Base-by-base conservation (phyloP, 1,140 invertebrate genomes). In the Ruditapes philippinarum region DNA sequence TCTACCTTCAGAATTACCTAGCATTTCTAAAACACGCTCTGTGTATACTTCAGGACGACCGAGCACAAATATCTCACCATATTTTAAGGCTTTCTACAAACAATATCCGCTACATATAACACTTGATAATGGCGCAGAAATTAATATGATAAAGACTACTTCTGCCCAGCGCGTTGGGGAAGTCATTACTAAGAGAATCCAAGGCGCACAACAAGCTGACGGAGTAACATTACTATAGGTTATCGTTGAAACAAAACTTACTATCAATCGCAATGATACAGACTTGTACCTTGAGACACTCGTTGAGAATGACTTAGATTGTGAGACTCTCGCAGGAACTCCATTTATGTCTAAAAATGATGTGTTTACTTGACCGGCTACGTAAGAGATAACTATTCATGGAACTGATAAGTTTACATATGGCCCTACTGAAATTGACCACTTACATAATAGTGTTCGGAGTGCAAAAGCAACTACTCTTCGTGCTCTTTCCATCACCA, bases 141-240 rank as follows among this genome's bases (percentile, higher is more conserved):
- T 19, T 0, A 68, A 7, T 42, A 80, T 89, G 87, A 83, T 89
- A 7, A 73, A 38, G 25, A n/a, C 7, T 5, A 54, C 65, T 14
- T 11, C 33, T 14, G 83, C 57, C 3, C 22, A 54, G n/a, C 17
- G 62, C 25, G n/a, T 74, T 19, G 65, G 74, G 17, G 49, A 38
- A n/a, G 42, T 22, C 38, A 25, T 88, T 7, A 91, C 14, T 7
- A 42, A 19, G 4, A 84, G 25, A 4, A 57, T 78, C 40, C 86
- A 90, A 51, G 85, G 51, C 3, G 89, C 82, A 11, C 62, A 42
- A 14, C 89, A 91, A 28, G 89, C 89, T 17, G 82, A 89, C 54
- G 91, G 91, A 1, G 51, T 51, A 0, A 88, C 89, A 19, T 68
- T 76, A 9, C 57, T 90, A 28, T 17, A 42, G 1, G 62, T 91